Conservation (phyloP, 2,113 vertebrate genomes). For the Myotis davidii region DNA sequence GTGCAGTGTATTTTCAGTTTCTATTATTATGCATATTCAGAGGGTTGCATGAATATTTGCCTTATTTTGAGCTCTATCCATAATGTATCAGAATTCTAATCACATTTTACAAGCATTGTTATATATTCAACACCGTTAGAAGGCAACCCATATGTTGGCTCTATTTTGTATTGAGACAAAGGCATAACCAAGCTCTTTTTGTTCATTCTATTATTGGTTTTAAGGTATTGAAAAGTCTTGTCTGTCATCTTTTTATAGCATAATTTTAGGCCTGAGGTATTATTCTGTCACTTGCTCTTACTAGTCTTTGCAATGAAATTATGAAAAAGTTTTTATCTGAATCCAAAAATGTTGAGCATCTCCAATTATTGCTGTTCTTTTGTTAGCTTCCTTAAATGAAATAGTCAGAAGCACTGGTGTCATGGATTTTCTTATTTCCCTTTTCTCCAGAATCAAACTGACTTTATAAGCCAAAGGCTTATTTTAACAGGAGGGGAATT, state of each 20-base stretch:
- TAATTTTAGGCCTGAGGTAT: conserved; percentile 47
- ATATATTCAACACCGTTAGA: conserved; percentile 68
- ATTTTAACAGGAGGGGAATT: conserved; percentile 50
- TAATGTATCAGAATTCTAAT: conserved; percentile 71
- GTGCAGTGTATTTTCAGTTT: conserved; percentile 64
- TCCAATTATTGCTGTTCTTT: conserved; percentile 20
- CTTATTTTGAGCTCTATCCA: conserved; percentile 64
- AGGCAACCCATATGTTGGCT: conserved; percentile 55
- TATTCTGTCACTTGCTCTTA: conserved; percentile 28
- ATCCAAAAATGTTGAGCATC: conserved; percentile 14
- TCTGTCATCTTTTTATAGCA: conserved; percentile 28
- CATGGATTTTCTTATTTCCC: conserved; percentile 60
- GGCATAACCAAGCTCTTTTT: conserved; percentile 38
- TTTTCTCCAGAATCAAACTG: conserved; percentile 48
- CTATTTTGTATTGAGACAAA: conserved; percentile 72
- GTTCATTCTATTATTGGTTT: conserved; percentile 16
- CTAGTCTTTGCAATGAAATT: conserved; percentile 47
- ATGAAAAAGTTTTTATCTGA: not conserved
- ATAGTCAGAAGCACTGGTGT: conserved; percentile 3
- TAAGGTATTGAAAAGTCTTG: conserved; percentile 5
- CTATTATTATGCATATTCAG: conserved; percentile 74
- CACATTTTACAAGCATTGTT: conserved; percentile 66
- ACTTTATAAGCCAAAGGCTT: conserved; percentile 43
- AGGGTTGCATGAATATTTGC: conserved; percentile 75
- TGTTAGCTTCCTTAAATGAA: conserved; percentile 46